Base-by-base conservation (phyloP, 30 jellyfish, hydroid and myxozoan genomes). In the Catostylus mosaicus region DNA sequence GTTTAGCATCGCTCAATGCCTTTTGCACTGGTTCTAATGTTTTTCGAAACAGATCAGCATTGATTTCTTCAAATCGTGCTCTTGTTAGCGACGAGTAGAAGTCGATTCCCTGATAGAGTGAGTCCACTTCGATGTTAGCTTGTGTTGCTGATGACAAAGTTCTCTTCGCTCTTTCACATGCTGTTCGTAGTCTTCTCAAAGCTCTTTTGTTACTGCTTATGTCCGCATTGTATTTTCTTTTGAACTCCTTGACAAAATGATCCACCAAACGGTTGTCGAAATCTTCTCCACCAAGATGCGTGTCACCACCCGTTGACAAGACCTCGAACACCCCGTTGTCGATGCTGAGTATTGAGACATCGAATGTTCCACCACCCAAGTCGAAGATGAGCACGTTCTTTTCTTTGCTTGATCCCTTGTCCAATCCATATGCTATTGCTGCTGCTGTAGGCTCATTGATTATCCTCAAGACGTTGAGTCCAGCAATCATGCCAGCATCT, bases 361-460 rank as follows among this genome's bases (percentile, higher is more conserved):
- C 98, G 47, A 86, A 86, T 1, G 98, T 92, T n/a, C 98, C 97
- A 27, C 98, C 97, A n/a, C 97, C 97, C 52, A 92, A 40, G 51
- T 92, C 98, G 72, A 78, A 92, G 51, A 92, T 82, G 26, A 86
- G 83, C 33, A 92, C 88, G 60, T 78, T 78, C 34, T 46, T 46
- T 38, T 86, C 97, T 23, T 35, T 54, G 20, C 31, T 59, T 24
- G 65, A 35, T 16, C 73, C 84, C 66, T 84, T 91, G 81, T 91
- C 98, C 73, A 91, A 37, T 0, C 98, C 98, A 59, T 84, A 91
- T 8, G 98, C 98, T 23, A 91, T 68, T 30, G 98, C 98, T 36
- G 98, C 98, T n/a, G 98, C 98, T 10, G 98, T 91, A 6, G 98
- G 98, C 38, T 91, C 98, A 43, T 91, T 91, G 75, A 91, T 85